phyloP scores from a whole-genome alignment of 2,113 vertebrate species.

The Ovibos moschatus region DNA sequence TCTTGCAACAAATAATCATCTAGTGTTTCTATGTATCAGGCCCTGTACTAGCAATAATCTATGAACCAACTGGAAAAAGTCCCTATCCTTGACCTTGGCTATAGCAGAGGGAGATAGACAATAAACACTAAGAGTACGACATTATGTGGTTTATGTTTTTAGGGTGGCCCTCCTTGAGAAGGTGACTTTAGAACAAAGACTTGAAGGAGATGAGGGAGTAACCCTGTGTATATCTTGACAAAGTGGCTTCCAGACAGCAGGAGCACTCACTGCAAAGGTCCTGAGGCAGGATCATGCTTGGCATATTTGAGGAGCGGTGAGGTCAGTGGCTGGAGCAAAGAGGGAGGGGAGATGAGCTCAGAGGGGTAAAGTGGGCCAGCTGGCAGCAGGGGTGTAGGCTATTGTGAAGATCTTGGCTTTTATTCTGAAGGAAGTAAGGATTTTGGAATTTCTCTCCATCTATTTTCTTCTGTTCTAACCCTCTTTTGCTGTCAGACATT shows the following conservation, averaged over 20 bases:
- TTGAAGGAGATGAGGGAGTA: background rate
- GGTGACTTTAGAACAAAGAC: background rate
- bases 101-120: background rate
- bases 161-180: background rate
- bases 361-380: background rate
- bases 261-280: background rate
- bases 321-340: background rate
- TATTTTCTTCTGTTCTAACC: background rate
- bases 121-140: background rate
- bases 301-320: background rate
- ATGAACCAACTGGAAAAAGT: background rate
- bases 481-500: background rate
- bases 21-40: background rate
- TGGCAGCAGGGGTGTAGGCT: rapidly evolving
- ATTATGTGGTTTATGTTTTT: background rate
- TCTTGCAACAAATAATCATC: background rate
- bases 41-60: background rate
- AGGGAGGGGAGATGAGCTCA: background rate
- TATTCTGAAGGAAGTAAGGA: background rate
- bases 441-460: background rate
- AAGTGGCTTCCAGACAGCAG: background rate
- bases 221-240: background rate
- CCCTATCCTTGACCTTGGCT: background rate
- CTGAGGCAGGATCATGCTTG: background rate
- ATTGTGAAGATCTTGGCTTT: background rate